Conservation (phyloP, 2,797 vertebrate species). For the Champsocephalus gunnari region DNA sequence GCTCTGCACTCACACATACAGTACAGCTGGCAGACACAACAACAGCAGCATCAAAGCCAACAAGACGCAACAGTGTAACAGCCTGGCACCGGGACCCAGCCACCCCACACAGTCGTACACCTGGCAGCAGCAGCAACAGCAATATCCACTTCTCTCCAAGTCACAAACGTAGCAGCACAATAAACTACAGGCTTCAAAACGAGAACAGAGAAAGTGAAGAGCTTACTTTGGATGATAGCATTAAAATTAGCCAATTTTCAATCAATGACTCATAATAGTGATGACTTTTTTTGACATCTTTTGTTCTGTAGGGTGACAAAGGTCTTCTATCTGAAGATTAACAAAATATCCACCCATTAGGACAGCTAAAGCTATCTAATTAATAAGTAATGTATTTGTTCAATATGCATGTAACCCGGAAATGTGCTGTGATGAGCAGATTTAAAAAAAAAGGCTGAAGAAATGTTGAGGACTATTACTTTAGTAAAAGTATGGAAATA, state of each 20-base stretch:
- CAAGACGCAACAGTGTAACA: conserved; percentile 19
- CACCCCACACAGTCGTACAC: conserved; percentile 28
- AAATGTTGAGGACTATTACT: no score
- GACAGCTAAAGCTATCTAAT: no score
- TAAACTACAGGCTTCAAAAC: background rate
- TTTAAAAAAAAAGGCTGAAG: no score
- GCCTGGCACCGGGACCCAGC: conserved; percentile 16
- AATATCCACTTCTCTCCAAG: conserved; percentile 1
- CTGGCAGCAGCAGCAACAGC: conserved; percentile 9
- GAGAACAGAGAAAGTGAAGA: background rate
- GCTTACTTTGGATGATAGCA: background rate
- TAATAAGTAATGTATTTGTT: no score
- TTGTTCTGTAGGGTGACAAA: background rate
- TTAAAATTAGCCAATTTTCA: conserved; percentile 2
- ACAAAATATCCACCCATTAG: no score
- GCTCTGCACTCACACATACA: conserved; percentile 17
- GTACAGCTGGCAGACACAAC: conserved; percentile 28
- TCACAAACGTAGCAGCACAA: background rate
- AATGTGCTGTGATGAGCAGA: no score
- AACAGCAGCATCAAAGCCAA: background rate
- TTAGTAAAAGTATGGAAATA: background rate
- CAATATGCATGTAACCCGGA: no score
- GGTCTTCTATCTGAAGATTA: no score
- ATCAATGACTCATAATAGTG: background rate
- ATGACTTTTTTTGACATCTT: background rate